Percentiles rank a stretch among this genome's conserved stretches.
Conservation (phyloP, 2,113 vertebrate species). For the Protobothrops flavoviridis region DNA sequence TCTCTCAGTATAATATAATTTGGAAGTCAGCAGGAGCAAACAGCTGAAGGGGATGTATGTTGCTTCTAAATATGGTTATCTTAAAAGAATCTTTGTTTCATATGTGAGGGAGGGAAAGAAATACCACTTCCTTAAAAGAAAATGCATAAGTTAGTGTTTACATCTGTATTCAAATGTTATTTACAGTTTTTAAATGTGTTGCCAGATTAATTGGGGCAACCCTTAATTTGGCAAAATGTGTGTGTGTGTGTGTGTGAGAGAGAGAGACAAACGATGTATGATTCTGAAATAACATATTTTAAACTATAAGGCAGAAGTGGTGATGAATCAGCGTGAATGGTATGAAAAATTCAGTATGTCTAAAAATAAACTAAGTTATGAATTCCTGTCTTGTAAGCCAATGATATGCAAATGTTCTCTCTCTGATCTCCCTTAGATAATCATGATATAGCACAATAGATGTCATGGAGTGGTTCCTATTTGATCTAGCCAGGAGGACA, state of each 20-base stretch:
- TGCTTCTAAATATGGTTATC: neutral
- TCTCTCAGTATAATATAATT: neutral
- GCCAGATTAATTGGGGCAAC: neutral
- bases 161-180: neutral
- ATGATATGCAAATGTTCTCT: neutral
- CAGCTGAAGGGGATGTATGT: neutral
- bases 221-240: neutral
- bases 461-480: neutral
- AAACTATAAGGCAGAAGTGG: neutral
- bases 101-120: neutral
- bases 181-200: neutral
- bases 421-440: neutral
- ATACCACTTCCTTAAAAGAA: neutral
- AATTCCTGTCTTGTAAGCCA: neutral
- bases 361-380: neutral
- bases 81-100: neutral
- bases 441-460: neutral
- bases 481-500: neutral
- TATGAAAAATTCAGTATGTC: neutral
- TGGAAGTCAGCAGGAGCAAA: neutral
- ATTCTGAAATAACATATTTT: neutral
- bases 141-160: neutral
- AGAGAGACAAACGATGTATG: neutral
- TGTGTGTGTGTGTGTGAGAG: neutral
- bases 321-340: neutral